Evolutionary conservation across 2,888 invertebrate genomes (phyloP).

Genomic region (Mystacides longicornis): DNA sequence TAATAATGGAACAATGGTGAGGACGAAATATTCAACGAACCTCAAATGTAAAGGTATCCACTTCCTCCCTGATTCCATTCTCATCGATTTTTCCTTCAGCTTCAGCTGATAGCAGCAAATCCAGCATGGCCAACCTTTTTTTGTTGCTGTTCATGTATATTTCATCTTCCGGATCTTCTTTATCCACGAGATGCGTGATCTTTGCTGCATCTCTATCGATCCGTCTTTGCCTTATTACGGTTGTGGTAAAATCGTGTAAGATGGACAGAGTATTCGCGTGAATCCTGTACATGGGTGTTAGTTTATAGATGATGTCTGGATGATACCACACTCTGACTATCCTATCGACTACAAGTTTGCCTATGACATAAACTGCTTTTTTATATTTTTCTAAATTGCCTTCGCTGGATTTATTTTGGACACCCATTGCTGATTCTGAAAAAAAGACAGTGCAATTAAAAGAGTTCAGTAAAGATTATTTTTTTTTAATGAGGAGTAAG

Average conservation of each 20-base stretch:
- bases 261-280: slow-evolving; percentile 35
- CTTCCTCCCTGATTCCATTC: slow-evolving; percentile 57
- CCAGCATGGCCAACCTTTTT: slow-evolving; percentile 55
- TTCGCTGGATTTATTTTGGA: neutral
- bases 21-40: too few species aligned
- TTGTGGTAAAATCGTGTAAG: slow-evolving; percentile 13
- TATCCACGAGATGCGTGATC: neutral
- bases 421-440: slow-evolving; percentile 8
- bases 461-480: neutral
- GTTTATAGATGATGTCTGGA: slow-evolving; percentile 44
- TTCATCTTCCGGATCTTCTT: slow-evolving; percentile 5
- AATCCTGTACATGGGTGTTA: slow-evolving; percentile 41
- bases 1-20: too few species aligned
- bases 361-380: neutral
- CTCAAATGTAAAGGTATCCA: slow-evolving; percentile 67
- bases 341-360: slow-evolving; percentile 33
- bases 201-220: neutral
- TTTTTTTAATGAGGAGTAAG: neutral
- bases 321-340: slow-evolving; percentile 51
- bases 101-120: slow-evolving; percentile 52
- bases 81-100: slow-evolving; percentile 50
- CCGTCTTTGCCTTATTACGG: slow-evolving; percentile 14
- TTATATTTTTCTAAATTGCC: neutral
- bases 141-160: slow-evolving; percentile 28
- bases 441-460: neutral